Evolutionary conservation across 2,113 vertebrate genomes (phyloP), one percentile per base, ranked within the genome.

Genomic region (Salminus brasiliensis): DNA sequence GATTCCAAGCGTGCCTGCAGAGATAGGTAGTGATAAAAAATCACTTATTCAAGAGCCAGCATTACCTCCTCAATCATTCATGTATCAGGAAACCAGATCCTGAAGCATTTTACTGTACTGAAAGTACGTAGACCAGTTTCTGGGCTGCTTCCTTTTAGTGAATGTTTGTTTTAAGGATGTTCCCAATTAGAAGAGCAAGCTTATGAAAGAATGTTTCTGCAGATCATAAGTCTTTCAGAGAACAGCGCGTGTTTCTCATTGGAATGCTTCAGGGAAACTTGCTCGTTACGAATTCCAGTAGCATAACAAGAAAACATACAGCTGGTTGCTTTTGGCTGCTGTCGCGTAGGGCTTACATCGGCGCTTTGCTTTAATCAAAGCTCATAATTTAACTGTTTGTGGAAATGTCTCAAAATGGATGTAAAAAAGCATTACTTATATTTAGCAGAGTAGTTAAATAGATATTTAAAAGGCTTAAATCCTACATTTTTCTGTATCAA

Each of bases 1-100:
- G 78, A 69, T 84, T 79, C 30, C 15, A 81, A 52, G 29, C 62
- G 53, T 11, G 47, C 12, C 23, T 45, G 18, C 45, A 25, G 27
- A 27, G 45, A 70, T 39, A 71, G 30, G 43, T 36, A 43, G 34
- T 12, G 3, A 70, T 62, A 25, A 49, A 57, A n/a, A 30, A 10
- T 62, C 16, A 60, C 30, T 4, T 32, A 4, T 11, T 65, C 30
- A 62, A 27, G 59, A 34, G 30, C 57, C 27, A 16, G 6, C 4
- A 34, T 29, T 34, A 62, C 13, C 29, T 60, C 8, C 25, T 43
- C 15, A 53, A 23, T 34, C 30, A 32, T 32, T 41, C 41, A 39
- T 23, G 15, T 13, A 23, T 43, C 30, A 63, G 30, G 10, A 63
- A 32, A 32, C 21, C 30, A 34, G 16, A 34, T 30, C 57, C 30